Evolutionary conservation across 2,113 vertebrate species (phyloP).

Genomic region (Colinus virginianus): DNA sequence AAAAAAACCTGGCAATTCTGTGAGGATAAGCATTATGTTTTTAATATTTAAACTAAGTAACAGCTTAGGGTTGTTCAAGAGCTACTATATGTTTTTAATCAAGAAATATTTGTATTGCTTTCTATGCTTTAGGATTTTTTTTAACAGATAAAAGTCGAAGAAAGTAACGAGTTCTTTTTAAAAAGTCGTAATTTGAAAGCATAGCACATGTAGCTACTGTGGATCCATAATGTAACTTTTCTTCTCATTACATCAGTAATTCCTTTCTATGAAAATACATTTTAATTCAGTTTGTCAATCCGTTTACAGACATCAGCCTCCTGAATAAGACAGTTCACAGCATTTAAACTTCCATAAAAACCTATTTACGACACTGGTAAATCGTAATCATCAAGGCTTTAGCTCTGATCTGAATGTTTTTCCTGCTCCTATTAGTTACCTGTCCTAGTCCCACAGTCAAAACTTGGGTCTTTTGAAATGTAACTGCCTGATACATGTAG

Average conservation of each 20-base stretch:
- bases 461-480: neutral
- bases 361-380: slow-evolving; percentile 60
- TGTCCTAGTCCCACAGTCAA: neutral
- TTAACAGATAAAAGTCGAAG: slow-evolving; percentile 35
- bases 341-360: slow-evolving; percentile 63
- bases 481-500: too few species aligned
- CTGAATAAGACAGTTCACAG: slow-evolving; percentile 75
- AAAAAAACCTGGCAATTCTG: neutral
- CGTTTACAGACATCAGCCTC: slow-evolving; percentile 56
- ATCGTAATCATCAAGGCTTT: slow-evolving; percentile 54
- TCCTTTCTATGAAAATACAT: slow-evolving; percentile 62
- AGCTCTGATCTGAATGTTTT: slow-evolving; percentile 41
- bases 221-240: neutral
- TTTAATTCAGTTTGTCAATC: slow-evolving; percentile 73
- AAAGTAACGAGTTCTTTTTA: slow-evolving; percentile 52
- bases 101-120: slow-evolving; percentile 16
- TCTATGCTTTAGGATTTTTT: neutral
- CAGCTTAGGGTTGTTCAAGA: neutral
- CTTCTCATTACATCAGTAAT: slow-evolving; percentile 53
- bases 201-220: neutral
- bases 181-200: slow-evolving; percentile 35
- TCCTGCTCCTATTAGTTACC: slow-evolving; percentile 57
- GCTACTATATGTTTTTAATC: neutral
- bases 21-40: neutral
- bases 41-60: neutral